A percentile compares a stretch with the other conserved stretches of the same genome.
Evolutionary conservation across 2,113 vertebrate genomes (phyloP).

Genomic region (Vulpes vulpes): DNA sequence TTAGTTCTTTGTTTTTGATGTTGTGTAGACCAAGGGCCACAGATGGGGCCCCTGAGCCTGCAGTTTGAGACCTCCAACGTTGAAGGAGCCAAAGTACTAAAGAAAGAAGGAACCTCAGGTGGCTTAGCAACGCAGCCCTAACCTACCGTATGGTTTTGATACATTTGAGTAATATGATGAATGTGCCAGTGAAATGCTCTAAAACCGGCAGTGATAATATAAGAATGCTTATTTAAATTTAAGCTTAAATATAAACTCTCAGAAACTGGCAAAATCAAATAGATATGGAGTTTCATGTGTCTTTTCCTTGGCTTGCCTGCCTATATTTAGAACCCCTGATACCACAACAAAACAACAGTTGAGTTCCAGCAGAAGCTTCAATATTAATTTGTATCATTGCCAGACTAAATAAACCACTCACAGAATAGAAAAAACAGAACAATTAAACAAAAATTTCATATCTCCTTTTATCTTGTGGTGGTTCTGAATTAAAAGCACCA

Average conservation of each 20-base stretch:
- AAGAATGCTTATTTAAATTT: constrained; percentile 55
- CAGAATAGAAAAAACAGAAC: background rate
- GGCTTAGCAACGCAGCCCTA: background rate
- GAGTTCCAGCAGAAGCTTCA: constrained; percentile 45
- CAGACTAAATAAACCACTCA: constrained; percentile 51
- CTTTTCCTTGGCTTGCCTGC: constrained; percentile 41
- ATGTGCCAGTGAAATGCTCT: background rate
- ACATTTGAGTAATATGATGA: background rate
- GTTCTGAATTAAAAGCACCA: constrained; percentile 66
- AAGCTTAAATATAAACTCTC: constrained; percentile 47
- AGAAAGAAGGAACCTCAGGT: background rate
- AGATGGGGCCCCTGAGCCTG: background rate
- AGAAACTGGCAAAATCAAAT: constrained; percentile 1
- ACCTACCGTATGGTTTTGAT: background rate
- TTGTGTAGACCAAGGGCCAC: rapidly evolving
- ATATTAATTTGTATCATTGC: constrained; percentile 64
- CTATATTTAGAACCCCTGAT: constrained; percentile 63
- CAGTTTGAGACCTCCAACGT: background rate
- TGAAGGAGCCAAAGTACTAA: background rate
- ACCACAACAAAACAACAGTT: background rate
- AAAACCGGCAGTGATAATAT: constrained; percentile 16
- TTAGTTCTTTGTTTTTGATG: background rate
- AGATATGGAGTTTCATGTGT: constrained; percentile 31
- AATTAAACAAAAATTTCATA: constrained; percentile 49
- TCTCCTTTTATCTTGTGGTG: constrained; percentile 57